Percentiles rank a stretch among this genome's conserved stretches.
Evolutionary conservation across 2,888 invertebrate genomes (phyloP).

Genomic region (Netelia virgata): DNA sequence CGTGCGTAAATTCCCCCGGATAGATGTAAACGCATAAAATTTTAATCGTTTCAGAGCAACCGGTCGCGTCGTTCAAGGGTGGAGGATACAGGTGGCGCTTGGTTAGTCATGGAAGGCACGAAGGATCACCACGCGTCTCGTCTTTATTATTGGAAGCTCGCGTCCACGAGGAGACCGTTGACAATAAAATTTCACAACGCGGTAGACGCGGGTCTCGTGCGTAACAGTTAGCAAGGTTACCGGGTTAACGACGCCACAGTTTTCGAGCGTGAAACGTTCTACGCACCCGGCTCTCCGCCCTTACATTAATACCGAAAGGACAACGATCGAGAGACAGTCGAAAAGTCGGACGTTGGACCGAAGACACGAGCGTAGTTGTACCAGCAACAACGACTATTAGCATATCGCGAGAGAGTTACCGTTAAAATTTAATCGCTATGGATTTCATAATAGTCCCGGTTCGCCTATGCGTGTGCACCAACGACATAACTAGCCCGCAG

Average conservation of each 20-base stretch:
- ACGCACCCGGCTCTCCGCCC: background rate
- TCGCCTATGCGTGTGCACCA: conserved; percentile 36
- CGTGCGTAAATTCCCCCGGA: conserved; percentile 14
- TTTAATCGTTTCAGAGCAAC: conserved; percentile 30
- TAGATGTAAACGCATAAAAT: conserved; percentile 10
- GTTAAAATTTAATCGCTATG: conserved; percentile 76
- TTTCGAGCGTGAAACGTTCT: conserved; percentile 5
- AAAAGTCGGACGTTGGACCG: too few relatives aligned
- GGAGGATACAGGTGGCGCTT: conserved; percentile 40
- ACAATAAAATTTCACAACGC: conserved; percentile 34
- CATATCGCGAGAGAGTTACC: conserved; percentile 71
- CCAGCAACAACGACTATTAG: conserved; percentile 73
- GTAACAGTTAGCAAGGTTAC: conserved; percentile 32
- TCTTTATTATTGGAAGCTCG: conserved; percentile 30
- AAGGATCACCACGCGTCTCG: background rate
- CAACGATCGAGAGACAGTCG: background rate
- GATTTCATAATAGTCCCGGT: conserved; percentile 66
- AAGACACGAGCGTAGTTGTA: background rate
- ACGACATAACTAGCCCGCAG: conserved; percentile 32
- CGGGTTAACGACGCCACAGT: conserved; percentile 21
- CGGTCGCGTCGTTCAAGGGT: background rate
- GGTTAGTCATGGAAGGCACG: conserved; percentile 19
- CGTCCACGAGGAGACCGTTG: conserved; percentile 2
- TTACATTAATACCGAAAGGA: background rate
- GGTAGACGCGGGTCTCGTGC: conserved; percentile 16